Conservation (phyloP, 1,140 invertebrate species). For the Sitodiplosis mosellana region DNA sequence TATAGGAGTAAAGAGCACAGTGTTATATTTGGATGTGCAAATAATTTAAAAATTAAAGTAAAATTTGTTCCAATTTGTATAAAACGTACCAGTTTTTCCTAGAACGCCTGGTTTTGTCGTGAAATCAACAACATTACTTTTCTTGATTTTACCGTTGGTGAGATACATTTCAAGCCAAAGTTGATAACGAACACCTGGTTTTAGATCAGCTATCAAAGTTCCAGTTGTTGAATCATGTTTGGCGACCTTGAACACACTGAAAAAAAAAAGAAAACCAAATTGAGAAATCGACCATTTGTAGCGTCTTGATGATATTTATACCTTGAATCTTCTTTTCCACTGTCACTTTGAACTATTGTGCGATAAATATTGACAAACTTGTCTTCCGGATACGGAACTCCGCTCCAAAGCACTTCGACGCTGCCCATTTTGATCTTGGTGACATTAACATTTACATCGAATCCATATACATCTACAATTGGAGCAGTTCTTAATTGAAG, state of each 20-base stretch:
- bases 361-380: constrained; percentile 82
- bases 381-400: constrained; percentile 69
- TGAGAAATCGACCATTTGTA: neutral
- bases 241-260: constrained; percentile 62
- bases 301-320: neutral
- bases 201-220: constrained; percentile 47
- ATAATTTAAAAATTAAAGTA: no score
- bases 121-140: constrained; percentile 72
- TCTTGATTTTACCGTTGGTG: constrained; percentile 74
- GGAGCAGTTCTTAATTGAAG: constrained; percentile 39
- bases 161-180: constrained; percentile 74
- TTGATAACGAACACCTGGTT: constrained; percentile 65
- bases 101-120: constrained; percentile 58
- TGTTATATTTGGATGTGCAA: no score
- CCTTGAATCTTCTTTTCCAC: constrained; percentile 46
- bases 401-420: constrained; percentile 59
- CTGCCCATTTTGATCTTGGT: constrained; percentile 52
- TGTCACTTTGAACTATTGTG: constrained; percentile 62
- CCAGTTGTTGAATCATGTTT: constrained; percentile 55
- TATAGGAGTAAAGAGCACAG: no score
- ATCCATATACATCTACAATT: constrained; percentile 54
- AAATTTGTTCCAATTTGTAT: no score
- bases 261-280: neutral
- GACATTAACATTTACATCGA: constrained; percentile 55
- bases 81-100: constrained; percentile 16